phyloP scores from a whole-genome alignment of 2,888 invertebrate species.

The Tetragonisca angustula region DNA sequence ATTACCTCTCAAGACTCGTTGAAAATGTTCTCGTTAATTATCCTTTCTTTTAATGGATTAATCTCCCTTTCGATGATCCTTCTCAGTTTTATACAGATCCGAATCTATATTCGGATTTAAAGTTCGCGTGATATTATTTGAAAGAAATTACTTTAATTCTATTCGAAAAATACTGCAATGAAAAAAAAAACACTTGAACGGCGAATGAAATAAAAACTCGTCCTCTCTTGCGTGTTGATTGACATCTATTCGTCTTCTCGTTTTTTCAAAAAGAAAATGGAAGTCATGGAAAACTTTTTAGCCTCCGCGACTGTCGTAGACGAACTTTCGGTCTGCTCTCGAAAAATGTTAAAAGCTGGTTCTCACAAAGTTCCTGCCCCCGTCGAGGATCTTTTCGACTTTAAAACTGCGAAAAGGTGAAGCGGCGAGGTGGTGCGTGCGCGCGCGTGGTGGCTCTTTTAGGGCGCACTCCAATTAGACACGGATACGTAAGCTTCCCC shows the following conservation, averaged over 20 bases:
- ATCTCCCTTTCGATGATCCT: neutral
- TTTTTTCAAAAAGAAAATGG: too few species aligned
- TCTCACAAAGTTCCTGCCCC: neutral
- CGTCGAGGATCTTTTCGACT: neutral
- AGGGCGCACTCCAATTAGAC: constrained; percentile 68
- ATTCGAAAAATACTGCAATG: too few species aligned
- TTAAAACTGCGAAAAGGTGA: constrained; percentile 61
- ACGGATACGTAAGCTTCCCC: constrained; percentile 65
- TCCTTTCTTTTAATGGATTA: neutral
- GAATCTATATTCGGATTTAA: neutral
- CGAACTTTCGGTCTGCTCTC: neutral
- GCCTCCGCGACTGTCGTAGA: too few species aligned
- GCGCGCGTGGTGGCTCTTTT: constrained; percentile 40
- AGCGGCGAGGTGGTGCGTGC: neutral
- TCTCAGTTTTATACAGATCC: neutral
- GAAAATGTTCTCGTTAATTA: neutral
- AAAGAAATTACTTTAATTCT: too few species aligned
- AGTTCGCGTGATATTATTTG: too few species aligned
- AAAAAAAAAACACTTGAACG: too few species aligned
- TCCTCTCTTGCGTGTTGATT: too few species aligned
- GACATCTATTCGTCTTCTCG: too few species aligned
- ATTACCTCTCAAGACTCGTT: constrained; percentile 44
- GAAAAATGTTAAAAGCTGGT: constrained; percentile 1
- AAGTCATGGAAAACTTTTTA: too few species aligned
- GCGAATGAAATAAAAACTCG: too few species aligned